Evolutionary conservation across 2,113 vertebrate genomes (phyloP).

Genomic region (Notarius lentiginosus): DNA sequence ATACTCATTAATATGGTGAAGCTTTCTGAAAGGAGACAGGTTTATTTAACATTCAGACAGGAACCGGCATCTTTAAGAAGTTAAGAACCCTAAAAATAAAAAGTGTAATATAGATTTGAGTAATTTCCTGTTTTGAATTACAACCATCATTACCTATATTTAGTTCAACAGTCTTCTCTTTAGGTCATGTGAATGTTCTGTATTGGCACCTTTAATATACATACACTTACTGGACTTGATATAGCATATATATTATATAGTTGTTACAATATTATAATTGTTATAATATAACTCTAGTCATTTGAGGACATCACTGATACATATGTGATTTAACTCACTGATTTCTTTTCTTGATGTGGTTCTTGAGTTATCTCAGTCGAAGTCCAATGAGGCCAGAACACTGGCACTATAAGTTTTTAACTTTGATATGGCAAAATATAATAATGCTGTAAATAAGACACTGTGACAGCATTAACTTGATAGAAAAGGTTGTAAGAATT

Average conservation of each 20-base stretch:
- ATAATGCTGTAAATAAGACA: background rate
- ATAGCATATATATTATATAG: background rate
- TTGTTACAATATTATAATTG: background rate
- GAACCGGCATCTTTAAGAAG: background rate
- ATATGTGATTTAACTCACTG: background rate
- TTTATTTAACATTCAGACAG: background rate
- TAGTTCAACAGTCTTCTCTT: background rate
- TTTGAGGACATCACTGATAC: background rate
- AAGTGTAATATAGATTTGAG: background rate
- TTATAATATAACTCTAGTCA: background rate
- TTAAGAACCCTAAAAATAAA: background rate
- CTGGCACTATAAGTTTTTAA: background rate
- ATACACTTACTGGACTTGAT: background rate
- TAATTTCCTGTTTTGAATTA: background rate
- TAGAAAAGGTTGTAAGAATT: background rate
- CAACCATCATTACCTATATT: background rate
- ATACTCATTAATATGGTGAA: background rate
- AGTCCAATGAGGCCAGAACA: background rate
- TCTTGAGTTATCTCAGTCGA: background rate
- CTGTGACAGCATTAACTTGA: background rate
- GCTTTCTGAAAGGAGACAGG: background rate
- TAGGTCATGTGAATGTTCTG: background rate
- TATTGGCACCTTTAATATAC: background rate
- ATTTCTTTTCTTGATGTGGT: background rate
- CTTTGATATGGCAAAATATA: background rate